Base-by-base conservation (phyloP, 2,888 invertebrate genomes). In the Eristalis tenax region DNA sequence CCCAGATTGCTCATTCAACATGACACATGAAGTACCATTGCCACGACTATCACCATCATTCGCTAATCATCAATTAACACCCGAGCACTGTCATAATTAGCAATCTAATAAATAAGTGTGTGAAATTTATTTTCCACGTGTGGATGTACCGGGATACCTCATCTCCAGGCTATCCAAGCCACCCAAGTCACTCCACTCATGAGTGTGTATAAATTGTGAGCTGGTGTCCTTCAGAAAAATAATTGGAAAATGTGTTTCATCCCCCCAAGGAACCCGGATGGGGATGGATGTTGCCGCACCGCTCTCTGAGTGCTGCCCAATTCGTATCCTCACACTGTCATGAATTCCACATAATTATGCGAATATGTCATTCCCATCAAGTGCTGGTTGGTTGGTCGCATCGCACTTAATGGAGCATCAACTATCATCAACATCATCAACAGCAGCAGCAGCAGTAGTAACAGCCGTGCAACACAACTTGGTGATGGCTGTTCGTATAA, bases 341-440 rank as follows among this genome's bases (percentile, higher is more conserved):
- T 83, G 65, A 71, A 83, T 73, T 77, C 73, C 79, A 87, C 68
- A 87, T 83, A 87, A 87, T 87, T 87, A 87, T 87, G 87, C 78
- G 87, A 87, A 87, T 80, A 80, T 87, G 87, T 87, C 83, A 87
- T 75, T 83, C 50, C 76, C 87, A 87, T 83, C 87, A 79, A 87
- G 80, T 83, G 73, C 73, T 80, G 87, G 83, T 83, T 83, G 83
- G 87, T 83, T 87, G 83, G 83, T 83, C 79, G 87, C 87, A 76
- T 87, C 87, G 79, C 69, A 87, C 87, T 87, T 87, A 87, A 87
- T 87, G 79, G 87, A 87, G 83, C 87, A 87, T 87, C 87, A 83
- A 83, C 87, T 83, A 83, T 83, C 75, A 87, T 87, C 83, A 87
- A 76, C 87, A 80, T 87, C 83, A 83, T 71, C 74, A 65, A 50